A percentile compares a stretch with the other conserved stretches of the same genome.
Conservation (phyloP, 2,797 vertebrate genomes). For the Lithobates sylvaticus region DNA sequence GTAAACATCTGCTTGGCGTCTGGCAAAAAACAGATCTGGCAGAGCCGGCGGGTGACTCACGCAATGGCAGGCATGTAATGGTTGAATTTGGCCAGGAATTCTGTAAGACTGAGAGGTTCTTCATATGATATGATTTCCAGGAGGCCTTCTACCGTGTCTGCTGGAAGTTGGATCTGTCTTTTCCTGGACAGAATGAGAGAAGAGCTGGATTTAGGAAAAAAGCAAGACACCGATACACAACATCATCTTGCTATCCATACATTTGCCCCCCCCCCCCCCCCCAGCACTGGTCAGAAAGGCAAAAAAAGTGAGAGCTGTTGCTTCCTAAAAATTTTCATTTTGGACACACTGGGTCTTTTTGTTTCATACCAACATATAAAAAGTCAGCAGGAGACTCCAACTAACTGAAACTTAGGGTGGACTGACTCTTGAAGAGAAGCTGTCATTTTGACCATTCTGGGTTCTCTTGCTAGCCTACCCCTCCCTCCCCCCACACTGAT, state of each 20-base stretch:
- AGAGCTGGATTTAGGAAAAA: background rate
- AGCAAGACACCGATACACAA: background rate
- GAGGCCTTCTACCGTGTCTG: slow-evolving; percentile 72
- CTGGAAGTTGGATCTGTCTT: slow-evolving; percentile 80
- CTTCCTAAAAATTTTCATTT: too few relatives aligned
- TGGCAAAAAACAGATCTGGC: background rate
- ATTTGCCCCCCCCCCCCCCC: too few relatives aligned
- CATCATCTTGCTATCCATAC: background rate
- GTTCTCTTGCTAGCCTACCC: too few relatives aligned
- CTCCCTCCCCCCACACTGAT: too few relatives aligned
- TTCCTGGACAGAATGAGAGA: slow-evolving; percentile 73
- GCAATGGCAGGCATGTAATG: slow-evolving; percentile 91
- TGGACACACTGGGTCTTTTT: too few relatives aligned
- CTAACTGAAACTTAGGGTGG: too few relatives aligned
- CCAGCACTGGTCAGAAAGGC: too few relatives aligned
- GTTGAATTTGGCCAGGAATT: slow-evolving; percentile 85
- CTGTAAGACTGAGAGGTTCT: slow-evolving; percentile 76
- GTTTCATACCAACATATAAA: too few relatives aligned
- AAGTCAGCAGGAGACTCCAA: too few relatives aligned
- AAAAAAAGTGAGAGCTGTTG: too few relatives aligned
- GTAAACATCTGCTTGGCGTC: slow-evolving; percentile 5
- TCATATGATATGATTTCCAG: slow-evolving; percentile 70
- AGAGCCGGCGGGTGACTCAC: slow-evolving; percentile 77
- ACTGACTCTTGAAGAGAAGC: too few relatives aligned
- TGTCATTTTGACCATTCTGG: too few relatives aligned